Evolutionary conservation across 2,797 vertebrate species (phyloP).

Genomic region (Tragelaphus eurycerus): DNA sequence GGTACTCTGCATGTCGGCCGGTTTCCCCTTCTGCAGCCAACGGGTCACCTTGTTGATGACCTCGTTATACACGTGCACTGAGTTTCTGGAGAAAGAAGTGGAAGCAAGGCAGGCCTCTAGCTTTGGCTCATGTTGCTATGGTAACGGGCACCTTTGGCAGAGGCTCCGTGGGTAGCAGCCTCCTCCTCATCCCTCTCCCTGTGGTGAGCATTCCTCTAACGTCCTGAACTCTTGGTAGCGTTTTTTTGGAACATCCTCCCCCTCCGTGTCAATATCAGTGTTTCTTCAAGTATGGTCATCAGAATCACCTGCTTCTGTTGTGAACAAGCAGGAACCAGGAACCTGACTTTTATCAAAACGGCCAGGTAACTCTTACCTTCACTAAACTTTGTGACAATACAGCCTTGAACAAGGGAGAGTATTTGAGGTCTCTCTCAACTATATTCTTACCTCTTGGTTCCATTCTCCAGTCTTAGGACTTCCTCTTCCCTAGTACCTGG

Average conservation of each 20-base stretch:
- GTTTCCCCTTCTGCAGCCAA: not conserved
- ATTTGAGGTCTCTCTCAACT: no score
- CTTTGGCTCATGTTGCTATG: no score
- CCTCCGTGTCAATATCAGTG: not conserved
- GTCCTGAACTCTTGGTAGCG: not conserved
- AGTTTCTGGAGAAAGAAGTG: not conserved
- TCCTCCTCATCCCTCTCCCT: not conserved
- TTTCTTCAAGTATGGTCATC: not conserved
- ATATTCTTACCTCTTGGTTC: not conserved
- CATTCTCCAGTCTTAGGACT: not conserved
- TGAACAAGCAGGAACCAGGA: not conserved
- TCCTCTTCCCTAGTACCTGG: not conserved
- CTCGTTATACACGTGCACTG: accelerated
- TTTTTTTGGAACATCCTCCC: not conserved
- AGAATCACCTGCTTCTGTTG: not conserved
- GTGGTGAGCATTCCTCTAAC: no score
- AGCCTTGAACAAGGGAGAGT: not conserved
- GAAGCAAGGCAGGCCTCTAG: not conserved
- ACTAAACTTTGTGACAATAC: not conserved
- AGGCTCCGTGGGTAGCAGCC: accelerated
- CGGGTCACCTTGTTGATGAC: accelerated
- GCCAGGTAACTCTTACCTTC: not conserved
- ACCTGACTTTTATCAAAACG: not conserved
- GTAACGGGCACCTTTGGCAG: accelerated
- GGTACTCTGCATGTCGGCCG: not conserved